Evolutionary conservation across 2,888 invertebrate species (phyloP).

Genomic region (Dexiosoma caninum): DNA sequence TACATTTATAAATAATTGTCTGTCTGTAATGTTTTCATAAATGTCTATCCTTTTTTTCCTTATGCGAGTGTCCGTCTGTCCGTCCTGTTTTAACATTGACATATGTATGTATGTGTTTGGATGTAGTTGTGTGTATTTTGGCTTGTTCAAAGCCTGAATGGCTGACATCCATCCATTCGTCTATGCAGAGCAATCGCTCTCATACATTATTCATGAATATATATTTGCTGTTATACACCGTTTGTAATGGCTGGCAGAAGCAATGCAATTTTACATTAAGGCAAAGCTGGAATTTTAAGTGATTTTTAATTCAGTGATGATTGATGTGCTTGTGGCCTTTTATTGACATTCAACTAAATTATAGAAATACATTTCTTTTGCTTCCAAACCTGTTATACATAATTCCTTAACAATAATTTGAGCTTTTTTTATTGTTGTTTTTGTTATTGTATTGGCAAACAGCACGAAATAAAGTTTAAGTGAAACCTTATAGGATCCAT

Average conservation of each 20-base stretch:
- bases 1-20: neutral
- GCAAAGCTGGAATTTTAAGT: conserved; percentile 62
- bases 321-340: conserved; percentile 63
- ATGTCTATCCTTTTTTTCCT: neutral
- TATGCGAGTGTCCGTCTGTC: neutral
- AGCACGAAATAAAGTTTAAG: conserved; percentile 31
- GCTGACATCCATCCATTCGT: conserved; percentile 55
- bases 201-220: conserved; percentile 61
- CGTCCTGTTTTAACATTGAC: neutral
- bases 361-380: conserved; percentile 56
- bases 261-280: conserved; percentile 48
- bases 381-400: conserved; percentile 29
- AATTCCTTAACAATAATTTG: no score
- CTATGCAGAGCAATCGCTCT: conserved; percentile 61
- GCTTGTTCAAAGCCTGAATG: neutral
- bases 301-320: conserved; percentile 64
- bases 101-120: neutral
- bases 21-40: neutral
- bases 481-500: conserved; percentile 56
- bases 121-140: neutral
- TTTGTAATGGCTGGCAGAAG: conserved; percentile 18
- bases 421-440: no score
- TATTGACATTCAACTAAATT: conserved; percentile 64
- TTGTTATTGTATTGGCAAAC: conserved; percentile 27
- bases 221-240: conserved; percentile 39